Base-by-base conservation (phyloP, 2,797 vertebrate species). In the Selene dorsalis region DNA sequence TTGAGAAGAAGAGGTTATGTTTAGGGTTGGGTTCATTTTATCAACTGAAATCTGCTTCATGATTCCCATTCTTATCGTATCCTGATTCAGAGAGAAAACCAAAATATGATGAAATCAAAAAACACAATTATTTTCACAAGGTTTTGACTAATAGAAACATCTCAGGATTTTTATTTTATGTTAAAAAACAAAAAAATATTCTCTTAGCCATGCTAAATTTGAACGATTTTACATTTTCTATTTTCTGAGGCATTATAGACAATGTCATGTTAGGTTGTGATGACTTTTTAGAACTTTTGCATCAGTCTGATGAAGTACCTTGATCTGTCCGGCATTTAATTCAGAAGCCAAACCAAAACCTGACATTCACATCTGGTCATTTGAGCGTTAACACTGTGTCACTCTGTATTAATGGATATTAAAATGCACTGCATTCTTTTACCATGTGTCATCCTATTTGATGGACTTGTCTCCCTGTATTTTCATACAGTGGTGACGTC, bases 301-400 rank as follows among this genome's bases (percentile, higher is more conserved):
- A 80, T 82, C 75, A 82, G 74, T 76, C 65, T 72, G 80, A 87
- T 80, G 68, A 84, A 78, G 74, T 65, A 82, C 70, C 64, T 71
- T 80, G 38, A 75, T 57, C 57, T 69, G 12, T 50, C 16, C 16
- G 10, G 45, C 32, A 57, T 60, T 50, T 45, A 66, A 62, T 47
- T 69, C 0, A 55, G n/a, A 17, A 7, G 53, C 75, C 43, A 71
- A 52, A 68, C 32, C 12, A 45, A 55, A 78, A 72, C 45, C 41
- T 48, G 32, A 50, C 43, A 9, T 38, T 62, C 8, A 8, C 14
- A 52, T 64, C 24, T 48, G 48, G 32, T 22, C 20, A 20, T 56
- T 7, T 58, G 12, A 58, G 32, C 12, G n/a, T n/a, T n/a, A n/a
- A n/a, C n/a, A n/a, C n/a, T n/a, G n/a, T n/a, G n/a, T n/a, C 32